Conservation (phyloP, 2,888 invertebrate genomes). For the Cryptocephalus primarius region DNA sequence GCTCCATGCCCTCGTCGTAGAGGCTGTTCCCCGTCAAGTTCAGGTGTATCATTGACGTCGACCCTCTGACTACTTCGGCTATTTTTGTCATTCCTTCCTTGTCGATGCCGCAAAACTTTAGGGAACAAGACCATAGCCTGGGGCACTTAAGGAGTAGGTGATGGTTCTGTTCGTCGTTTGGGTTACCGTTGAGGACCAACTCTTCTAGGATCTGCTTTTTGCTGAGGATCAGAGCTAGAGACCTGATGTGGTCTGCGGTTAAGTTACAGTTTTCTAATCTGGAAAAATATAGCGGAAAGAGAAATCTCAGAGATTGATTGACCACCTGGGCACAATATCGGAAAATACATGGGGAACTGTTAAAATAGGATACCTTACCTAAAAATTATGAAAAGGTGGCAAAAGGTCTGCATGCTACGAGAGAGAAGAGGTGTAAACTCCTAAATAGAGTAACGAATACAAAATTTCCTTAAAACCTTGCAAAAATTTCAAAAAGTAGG, state of each 20-base stretch:
- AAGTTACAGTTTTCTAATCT: constrained; percentile 14
- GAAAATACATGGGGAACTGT: too few species aligned
- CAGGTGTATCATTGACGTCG: constrained; percentile 22
- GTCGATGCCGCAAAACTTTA: constrained; percentile 11
- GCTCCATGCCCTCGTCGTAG: constrained; percentile 25
- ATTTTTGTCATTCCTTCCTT: constrained; percentile 5
- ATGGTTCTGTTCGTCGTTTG: constrained; percentile 7
- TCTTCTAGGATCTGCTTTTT: constrained; percentile 2
- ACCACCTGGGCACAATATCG: too few species aligned
- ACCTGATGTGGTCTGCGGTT: constrained; percentile 5
- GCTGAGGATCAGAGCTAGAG: constrained; percentile 6
- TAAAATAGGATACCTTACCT: too few species aligned
- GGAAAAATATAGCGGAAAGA: constrained; percentile 1
- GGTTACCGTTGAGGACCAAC: constrained; percentile 13
- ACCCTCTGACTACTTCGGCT: background rate
- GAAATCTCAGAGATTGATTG: too few species aligned
- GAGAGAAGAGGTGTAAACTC: too few species aligned
- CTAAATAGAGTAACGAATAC: too few species aligned
- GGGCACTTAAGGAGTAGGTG: constrained; percentile 5
- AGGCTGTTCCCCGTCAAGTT: constrained; percentile 33
- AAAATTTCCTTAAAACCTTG: too few species aligned
- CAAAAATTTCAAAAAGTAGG: too few species aligned
- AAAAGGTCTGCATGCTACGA: too few species aligned
- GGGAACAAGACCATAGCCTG: constrained; percentile 6
- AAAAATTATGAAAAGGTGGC: too few species aligned